A percentile compares a stretch with the other conserved stretches of the same genome.
Conservation (phyloP, 2,113 vertebrate species). For the Epinephelus lanceolatus region DNA sequence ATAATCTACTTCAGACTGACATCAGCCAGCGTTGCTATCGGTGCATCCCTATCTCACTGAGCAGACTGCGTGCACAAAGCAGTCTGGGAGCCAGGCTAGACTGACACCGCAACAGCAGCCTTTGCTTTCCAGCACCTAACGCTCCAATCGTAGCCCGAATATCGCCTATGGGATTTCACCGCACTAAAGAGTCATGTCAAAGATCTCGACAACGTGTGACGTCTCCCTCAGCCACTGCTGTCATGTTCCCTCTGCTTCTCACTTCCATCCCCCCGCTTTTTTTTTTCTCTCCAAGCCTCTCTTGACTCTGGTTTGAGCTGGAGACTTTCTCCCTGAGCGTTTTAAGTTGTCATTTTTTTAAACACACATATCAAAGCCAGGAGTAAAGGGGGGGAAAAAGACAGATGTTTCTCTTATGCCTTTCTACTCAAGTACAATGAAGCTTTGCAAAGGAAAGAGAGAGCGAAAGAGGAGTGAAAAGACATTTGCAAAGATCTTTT, state of each 20-base stretch:
- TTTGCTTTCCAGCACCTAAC: slow-evolving; percentile 54
- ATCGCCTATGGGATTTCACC: slow-evolving; percentile 70
- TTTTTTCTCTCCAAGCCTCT: slow-evolving; percentile 43
- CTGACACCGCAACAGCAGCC: slow-evolving; percentile 65
- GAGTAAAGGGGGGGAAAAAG: slow-evolving; percentile 45
- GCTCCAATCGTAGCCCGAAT: slow-evolving; percentile 50
- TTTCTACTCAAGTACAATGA: slow-evolving; percentile 80
- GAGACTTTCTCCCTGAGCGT: slow-evolving; percentile 74
- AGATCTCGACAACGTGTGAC: slow-evolving; percentile 70
- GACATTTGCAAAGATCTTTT: slow-evolving; percentile 79
- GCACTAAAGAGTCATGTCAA: slow-evolving; percentile 79
- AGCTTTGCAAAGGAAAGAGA: slow-evolving; percentile 67
- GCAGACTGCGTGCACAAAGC: slow-evolving; percentile 26
- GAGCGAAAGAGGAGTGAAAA: slow-evolving; percentile 49
- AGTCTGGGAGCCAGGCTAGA: slow-evolving; percentile 52
- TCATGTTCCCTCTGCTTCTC: slow-evolving; percentile 74
- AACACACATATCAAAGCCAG: slow-evolving; percentile 84
- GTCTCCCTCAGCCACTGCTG: slow-evolving; percentile 79
- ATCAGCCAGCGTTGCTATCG: slow-evolving; percentile 37
- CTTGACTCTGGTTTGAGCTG: slow-evolving; percentile 62
- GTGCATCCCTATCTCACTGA: slow-evolving; percentile 42
- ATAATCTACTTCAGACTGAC: slow-evolving; percentile 60
- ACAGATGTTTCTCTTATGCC: slow-evolving; percentile 75
- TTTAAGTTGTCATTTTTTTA: slow-evolving; percentile 83
- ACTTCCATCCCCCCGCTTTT: slow-evolving; percentile 8